phyloP scores from a whole-genome alignment of 2,797 vertebrate genomes.

The Melanotaenia trifasciata region DNA sequence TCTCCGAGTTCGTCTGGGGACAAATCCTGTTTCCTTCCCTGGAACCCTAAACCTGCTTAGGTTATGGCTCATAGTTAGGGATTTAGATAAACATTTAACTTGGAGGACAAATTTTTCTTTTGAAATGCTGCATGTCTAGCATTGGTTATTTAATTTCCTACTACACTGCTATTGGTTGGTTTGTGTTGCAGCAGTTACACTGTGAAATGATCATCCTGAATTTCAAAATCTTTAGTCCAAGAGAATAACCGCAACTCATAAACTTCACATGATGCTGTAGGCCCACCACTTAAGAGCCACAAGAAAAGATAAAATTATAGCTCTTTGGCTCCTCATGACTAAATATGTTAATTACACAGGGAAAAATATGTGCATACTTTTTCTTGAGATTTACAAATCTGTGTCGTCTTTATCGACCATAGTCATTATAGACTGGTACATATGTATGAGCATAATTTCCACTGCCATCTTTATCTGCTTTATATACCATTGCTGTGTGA shows the following conservation, averaged over 20 bases:
- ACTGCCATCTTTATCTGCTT: background rate
- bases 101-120: too few relatives aligned
- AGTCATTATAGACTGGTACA: background rate
- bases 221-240: background rate
- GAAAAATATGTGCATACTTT: background rate
- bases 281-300: background rate
- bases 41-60: too few relatives aligned
- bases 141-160: too few relatives aligned
- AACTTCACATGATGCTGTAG: background rate
- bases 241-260: background rate
- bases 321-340: background rate
- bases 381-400: background rate
- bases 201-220: background rate
- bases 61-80: too few relatives aligned
- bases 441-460: background rate
- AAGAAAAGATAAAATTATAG: background rate
- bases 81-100: too few relatives aligned
- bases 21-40: too few relatives aligned
- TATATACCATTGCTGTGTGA: too few relatives aligned
- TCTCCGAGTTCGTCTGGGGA: too few relatives aligned
- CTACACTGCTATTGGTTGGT: too few relatives aligned
- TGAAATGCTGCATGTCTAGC: too few relatives aligned
- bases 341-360: background rate
- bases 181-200: too few relatives aligned
- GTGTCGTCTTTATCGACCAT: background rate